Base-by-base conservation (phyloP, 2,113 vertebrate species). In the Myodes glareolus region DNA sequence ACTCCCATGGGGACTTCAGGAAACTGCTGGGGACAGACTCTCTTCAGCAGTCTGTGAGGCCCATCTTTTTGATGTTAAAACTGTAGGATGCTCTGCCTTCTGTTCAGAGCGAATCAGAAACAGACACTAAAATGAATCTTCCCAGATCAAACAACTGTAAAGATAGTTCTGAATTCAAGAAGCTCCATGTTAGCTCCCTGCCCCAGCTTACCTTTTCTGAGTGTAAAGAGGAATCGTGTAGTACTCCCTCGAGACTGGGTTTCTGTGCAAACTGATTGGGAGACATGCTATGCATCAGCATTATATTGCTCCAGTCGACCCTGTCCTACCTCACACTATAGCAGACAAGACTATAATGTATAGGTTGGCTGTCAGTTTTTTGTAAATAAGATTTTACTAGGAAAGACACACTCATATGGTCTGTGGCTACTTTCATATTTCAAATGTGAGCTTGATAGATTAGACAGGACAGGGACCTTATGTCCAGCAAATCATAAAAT, bases 351-450 rank as follows among this genome's bases (percentile, higher is more conserved):
- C 25, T 55, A 7, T 25, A 87, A 5, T n/a, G 12, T 61, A 2
- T 75, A 52, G 16, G 10, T 29, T 75, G 84, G 9, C 63, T 86
- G 16, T 36, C 31, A 12, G 67, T 16, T 52, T 85, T 96, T 90
- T 45, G 23, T 80, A 85, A 94, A 85, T 91, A 86, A 88, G 90
- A 33, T 95, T 65, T 94, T 88, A 67, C 55, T 93, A 82, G 39
- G n/a, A 81, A 39, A 94, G 50, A 25, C 68, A 88, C 29, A 31
- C 33, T 84, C 36, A 50, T 68, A 17, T 21, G 33, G 11, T 29
- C 16, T 78, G 0, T 90, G 81, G 25, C 63, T 39, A 31, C 19
- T 73, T 93, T 80, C 50, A 0, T 63, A 68, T n/a, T 85, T 52
- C 47, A 91, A 3, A 76, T 33, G 58, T 67, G 75, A 63, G 55